Percentiles rank a stretch among this genome's conserved stretches.
Evolutionary conservation across 2,113 vertebrate species (phyloP).

Genomic region (Pachyramphus minor): DNA sequence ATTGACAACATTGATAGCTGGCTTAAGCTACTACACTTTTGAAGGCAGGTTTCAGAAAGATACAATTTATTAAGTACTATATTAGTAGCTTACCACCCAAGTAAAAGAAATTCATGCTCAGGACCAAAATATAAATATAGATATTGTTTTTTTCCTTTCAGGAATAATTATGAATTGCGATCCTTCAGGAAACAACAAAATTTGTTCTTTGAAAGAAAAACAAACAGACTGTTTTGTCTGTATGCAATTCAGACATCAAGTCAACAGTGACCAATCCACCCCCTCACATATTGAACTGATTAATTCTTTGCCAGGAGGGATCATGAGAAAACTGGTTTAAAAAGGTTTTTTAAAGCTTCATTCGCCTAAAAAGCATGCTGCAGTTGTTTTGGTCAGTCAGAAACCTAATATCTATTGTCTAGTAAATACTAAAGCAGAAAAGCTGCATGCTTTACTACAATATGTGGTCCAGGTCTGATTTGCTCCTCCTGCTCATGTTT

Average conservation of each 20-base stretch:
- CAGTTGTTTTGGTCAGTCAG: not conserved
- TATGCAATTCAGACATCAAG: not conserved
- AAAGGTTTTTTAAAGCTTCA: not conserved
- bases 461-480: not conserved
- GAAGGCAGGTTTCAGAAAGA: not conserved
- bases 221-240: slow-evolving; percentile 9
- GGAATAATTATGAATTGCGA: not conserved
- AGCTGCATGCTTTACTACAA: not conserved
- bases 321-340: slow-evolving; percentile 7
- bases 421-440: not conserved
- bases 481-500: not conserved
- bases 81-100: not conserved
- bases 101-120: not conserved
- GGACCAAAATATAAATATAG: not conserved
- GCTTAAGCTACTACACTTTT: not conserved
- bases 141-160: not conserved
- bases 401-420: not conserved
- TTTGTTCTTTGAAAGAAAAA: slow-evolving; percentile 22
- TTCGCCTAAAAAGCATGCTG: not conserved
- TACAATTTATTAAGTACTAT: not conserved
- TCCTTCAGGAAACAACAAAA: not conserved
- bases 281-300: slow-evolving; percentile 19
- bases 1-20: not conserved
- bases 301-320: slow-evolving; percentile 28
- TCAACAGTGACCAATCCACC: not conserved